Conservation (phyloP, 2,113 vertebrate genomes). For the Oriolus oriolus region DNA sequence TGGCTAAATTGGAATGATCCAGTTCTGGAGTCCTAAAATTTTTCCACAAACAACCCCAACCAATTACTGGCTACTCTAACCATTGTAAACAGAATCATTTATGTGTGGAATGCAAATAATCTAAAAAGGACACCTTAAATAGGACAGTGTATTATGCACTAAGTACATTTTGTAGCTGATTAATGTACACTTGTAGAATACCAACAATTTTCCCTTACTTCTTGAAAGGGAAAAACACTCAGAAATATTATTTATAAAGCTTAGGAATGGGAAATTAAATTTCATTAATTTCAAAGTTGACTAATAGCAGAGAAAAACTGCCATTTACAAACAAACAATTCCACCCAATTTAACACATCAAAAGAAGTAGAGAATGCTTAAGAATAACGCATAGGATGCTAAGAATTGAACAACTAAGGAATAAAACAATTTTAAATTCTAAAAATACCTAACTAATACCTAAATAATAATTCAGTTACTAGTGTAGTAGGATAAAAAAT, state of each 20-base stretch:
- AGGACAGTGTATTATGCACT: fast-evolving
- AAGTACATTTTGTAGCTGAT: background rate
- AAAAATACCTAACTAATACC: background rate
- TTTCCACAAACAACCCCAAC: background rate
- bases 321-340: background rate
- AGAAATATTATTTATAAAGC: background rate
- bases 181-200: background rate
- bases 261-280: background rate
- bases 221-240: background rate
- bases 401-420: background rate
- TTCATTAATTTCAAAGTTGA: background rate
- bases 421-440: background rate
- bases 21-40: background rate
- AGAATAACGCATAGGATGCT: background rate
- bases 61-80: background rate
- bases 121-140: background rate
- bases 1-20: background rate
- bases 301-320: background rate
- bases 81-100: background rate
- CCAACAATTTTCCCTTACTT: background rate
- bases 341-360: background rate
- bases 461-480: background rate
- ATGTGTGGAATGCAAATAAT: background rate
- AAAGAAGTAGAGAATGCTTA: background rate
- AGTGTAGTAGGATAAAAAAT: background rate